Evolutionary conservation across 2,888 invertebrate genomes (phyloP), one percentile per base, ranked within the genome.

Genomic region (Idaea biselata): DNA sequence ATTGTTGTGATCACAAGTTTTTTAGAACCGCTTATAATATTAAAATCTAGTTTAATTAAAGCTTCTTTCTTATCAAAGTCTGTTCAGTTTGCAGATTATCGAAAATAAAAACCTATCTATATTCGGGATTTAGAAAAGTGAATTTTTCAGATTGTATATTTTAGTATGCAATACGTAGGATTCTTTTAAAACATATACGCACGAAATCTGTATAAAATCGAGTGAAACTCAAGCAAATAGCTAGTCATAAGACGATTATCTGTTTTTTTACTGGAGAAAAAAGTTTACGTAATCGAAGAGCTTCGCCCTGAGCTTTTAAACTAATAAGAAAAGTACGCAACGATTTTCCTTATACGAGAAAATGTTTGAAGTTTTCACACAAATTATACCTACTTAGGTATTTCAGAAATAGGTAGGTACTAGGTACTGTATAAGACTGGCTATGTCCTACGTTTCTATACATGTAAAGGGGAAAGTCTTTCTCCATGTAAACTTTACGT

Each of bases 241-340:
- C 44, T 44, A 44, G 44, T 44, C 14, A 4, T 14, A 1, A 44
- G 8, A 33, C 44, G 11, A 44, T 44, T 14, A 44, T 44, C 44
- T 44, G 44, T 44, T 44, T 44, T 81, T 72, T 73, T 78, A 55
- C 44, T 18, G 18, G 11, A 8, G 53, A 14, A 25, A 25, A 18
- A 55, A 16, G 18, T 32, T 61, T 44, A 44, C 44, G 44, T 58
- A 61, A 61, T 58, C 58, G 44, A 44, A 44, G 44, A 44, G 44
- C 44, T 44, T 44, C 14, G 44, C 44, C 44, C 44, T 44, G 44
- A 44, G 44, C 44, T 44, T 44, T 44, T 44, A 44, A 44, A 44
- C 44, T 44, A 44, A 44, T 44, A 44, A 44, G 44, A 44, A 44
- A 44, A 44, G 44, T 44, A 44, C 44, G 44, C 6, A 44, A 44